Evolutionary conservation across 2,113 vertebrate species (phyloP).

Genomic region (Nothoprocta perdicaria): DNA sequence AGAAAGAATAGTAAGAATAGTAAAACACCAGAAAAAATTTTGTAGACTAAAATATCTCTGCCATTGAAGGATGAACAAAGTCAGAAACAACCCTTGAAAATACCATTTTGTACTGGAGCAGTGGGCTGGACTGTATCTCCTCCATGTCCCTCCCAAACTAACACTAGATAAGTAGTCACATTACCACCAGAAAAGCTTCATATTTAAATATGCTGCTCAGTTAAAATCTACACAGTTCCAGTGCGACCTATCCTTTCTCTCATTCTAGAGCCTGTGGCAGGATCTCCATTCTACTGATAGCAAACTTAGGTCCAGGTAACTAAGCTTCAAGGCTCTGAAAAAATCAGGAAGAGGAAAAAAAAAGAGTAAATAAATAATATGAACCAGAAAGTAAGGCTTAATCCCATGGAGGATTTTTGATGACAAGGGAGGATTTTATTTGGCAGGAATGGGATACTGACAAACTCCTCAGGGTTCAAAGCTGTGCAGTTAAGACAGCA

Average conservation of each 20-base stretch:
- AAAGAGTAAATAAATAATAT: not conserved
- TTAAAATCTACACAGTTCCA: not conserved
- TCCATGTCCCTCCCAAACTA: not conserved
- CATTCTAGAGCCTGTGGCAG: not conserved
- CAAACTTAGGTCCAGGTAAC: not conserved
- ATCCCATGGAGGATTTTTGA: no score
- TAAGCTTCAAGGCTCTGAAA: not conserved
- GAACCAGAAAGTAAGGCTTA: not conserved
- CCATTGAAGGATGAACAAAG: not conserved
- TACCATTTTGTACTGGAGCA: not conserved
- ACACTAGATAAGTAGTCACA: not conserved
- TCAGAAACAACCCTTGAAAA: not conserved
- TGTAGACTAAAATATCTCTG: not conserved
- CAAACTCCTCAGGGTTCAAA: not conserved
- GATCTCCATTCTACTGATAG: not conserved
- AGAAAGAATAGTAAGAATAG: not conserved
- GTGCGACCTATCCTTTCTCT: not conserved
- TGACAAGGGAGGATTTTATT: not conserved
- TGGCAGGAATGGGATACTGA: not conserved
- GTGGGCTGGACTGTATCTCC: not conserved
- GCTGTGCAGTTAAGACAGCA: not conserved
- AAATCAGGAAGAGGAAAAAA: not conserved
- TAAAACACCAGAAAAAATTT: not conserved
- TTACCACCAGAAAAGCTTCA: no score
- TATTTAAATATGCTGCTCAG: not conserved